Conservation (phyloP, 2,888 invertebrate species). For the Lycocerus yunnanus region DNA sequence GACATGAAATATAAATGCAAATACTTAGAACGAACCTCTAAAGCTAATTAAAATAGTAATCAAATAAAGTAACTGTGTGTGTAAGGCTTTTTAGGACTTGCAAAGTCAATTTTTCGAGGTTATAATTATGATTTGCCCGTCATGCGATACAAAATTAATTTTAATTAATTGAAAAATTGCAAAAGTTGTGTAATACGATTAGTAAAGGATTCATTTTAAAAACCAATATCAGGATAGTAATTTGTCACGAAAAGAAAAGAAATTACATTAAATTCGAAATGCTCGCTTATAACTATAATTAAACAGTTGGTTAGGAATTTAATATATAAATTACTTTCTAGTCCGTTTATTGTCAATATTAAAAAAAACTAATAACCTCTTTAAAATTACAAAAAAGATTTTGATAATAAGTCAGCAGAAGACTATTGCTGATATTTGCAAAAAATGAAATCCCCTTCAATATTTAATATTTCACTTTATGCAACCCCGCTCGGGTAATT, state of each 20-base stretch:
- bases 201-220: neutral
- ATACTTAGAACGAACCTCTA: neutral
- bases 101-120: neutral
- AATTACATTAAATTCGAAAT: neutral
- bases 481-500: neutral
- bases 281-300: neutral
- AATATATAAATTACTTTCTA: neutral
- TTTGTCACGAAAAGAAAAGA: neutral
- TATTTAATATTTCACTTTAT: neutral
- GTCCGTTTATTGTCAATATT: neutral
- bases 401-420: neutral
- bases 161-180: neutral
- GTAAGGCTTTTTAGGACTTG: neutral
- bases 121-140: neutral
- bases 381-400: neutral
- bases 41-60: neutral
- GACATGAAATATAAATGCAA: neutral
- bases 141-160: neutral
- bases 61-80: neutral
- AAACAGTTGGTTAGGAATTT: neutral
- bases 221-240: neutral
- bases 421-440: neutral
- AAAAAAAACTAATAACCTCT: neutral
- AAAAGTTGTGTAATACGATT: neutral
- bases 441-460: neutral